Evolutionary conservation across 2,888 invertebrate species (phyloP), one percentile per base, ranked within the genome.

Genomic region (Drosophila stalkeri): DNA sequence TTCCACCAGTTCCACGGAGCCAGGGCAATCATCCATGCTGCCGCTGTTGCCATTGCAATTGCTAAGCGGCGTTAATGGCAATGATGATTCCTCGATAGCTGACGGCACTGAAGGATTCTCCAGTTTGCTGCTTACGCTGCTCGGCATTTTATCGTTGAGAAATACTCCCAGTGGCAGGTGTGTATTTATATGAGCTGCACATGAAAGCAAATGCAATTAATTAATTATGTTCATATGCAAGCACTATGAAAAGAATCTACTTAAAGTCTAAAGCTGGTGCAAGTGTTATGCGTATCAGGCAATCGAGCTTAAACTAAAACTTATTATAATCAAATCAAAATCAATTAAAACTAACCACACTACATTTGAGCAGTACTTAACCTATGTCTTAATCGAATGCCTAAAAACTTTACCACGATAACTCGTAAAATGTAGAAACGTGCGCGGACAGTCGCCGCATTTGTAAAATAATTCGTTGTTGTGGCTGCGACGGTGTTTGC

Each of bases 391-490:
- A 49, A 18, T 55, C 46, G 37, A 11, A 11, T 27, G 33, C 46
- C 35, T 54, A 41, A 14, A 5, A 56, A 79, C 73, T 79, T 90
- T 91, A 91, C 90, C 90, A 66, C 77, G 82, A 67, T 80, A 87
- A 31, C 78, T 78, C 64, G 85, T 86, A 82, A 85, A 90, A 71
- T 88, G 90, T 69, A 80, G 70, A 83, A 91, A 91, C 8, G 91
- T 80, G 60, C 79, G 79, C 35, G 88, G 74, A 70, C 90, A 91
- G 61, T 81, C 55, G 47, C 80, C 79, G 62, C 90, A 91, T 71
- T 91, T 91, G 89, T 91, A 91, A 91, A 91, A 91, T 47, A 77
- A 65, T 61, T 90, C 81, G 43, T 80, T 77, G 64, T 80, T 90
- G 74, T 90, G 90, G 64, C 66, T 84, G 72, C 90, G 91, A 41